Conservation (phyloP, 2,888 invertebrate species). For the Anoncus sp. region DNA sequence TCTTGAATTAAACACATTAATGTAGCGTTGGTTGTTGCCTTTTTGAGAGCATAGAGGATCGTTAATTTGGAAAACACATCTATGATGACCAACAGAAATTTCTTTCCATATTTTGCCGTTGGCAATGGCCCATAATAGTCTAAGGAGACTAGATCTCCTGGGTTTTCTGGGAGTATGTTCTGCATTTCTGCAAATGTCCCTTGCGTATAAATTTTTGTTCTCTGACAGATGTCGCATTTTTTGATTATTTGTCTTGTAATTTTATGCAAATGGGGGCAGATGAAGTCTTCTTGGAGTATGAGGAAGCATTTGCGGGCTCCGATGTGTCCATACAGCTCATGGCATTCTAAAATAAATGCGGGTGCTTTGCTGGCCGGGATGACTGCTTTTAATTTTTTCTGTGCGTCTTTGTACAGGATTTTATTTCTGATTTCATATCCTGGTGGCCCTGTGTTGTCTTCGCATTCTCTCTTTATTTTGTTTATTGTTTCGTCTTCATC, state of each 20-base stretch:
- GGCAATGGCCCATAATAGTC: constrained; percentile 61
- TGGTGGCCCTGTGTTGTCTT: neutral
- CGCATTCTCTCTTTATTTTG: neutral
- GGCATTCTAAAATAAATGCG: constrained; percentile 19
- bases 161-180: constrained; percentile 25
- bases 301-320: constrained; percentile 46
- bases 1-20: neutral
- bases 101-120: constrained; percentile 12
- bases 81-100: constrained; percentile 50
- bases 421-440: neutral
- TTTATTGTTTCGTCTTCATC: neutral
- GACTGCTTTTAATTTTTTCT: neutral
- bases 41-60: constrained; percentile 53
- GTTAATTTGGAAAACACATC: constrained; percentile 65
- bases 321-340: constrained; percentile 37
- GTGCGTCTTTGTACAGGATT: neutral
- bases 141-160: constrained; percentile 43
- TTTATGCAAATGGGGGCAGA: constrained; percentile 10
- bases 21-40: constrained; percentile 30
- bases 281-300: constrained; percentile 38
- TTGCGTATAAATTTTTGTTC: constrained; percentile 42
- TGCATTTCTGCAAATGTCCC: constrained; percentile 17
- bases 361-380: neutral
- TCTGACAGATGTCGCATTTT: constrained; percentile 54
- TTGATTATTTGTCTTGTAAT: neutral